Percentiles rank a stretch among this genome's conserved stretches.
phyloP scores from a whole-genome alignment of 2,888 invertebrate species.

The Cosmorhoe ocellata region DNA sequence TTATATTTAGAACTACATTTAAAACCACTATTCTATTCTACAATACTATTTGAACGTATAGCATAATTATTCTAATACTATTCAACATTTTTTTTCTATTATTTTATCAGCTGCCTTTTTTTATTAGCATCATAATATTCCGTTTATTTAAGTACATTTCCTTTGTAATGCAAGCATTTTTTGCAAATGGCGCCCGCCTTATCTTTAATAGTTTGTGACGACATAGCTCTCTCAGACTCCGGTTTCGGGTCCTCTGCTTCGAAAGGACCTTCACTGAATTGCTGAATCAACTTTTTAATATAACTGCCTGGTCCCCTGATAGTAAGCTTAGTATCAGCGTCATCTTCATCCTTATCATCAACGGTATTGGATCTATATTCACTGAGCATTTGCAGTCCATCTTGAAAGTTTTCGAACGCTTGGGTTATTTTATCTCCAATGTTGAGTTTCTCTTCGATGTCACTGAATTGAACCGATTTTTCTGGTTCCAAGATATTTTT shows the following conservation, averaged over 20 bases:
- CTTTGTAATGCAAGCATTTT: slow-evolving; percentile 78
- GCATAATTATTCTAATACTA: neutral
- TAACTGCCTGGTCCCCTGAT: slow-evolving; percentile 74
- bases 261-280: slow-evolving; percentile 75
- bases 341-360: slow-evolving; percentile 46
- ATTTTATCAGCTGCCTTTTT: neutral
- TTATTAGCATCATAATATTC: neutral
- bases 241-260: slow-evolving; percentile 66
- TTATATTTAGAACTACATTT: slow-evolving; percentile 1
- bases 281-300: slow-evolving; percentile 75
- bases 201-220: slow-evolving; percentile 62
- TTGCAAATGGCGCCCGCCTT: slow-evolving; percentile 78
- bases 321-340: slow-evolving; percentile 61
- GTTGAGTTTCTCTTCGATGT: slow-evolving; percentile 63
- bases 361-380: slow-evolving; percentile 48
- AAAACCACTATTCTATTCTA: slow-evolving; percentile 10
- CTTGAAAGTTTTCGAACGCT: slow-evolving; percentile 68
- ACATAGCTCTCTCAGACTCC: slow-evolving; percentile 62
- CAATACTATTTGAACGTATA: slow-evolving; percentile 21
- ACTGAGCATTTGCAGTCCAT: slow-evolving; percentile 60
- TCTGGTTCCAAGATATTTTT: slow-evolving; percentile 45
- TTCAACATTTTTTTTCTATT: slow-evolving; percentile 2
- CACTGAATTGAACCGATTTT: slow-evolving; percentile 51
- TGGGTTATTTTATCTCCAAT: slow-evolving; percentile 65
- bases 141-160: slow-evolving; percentile 62